Percentiles rank a stretch among this genome's conserved stretches.
Evolutionary conservation across 2,113 vertebrate species (phyloP).

Genomic region (Hyperopisus bebe): DNA sequence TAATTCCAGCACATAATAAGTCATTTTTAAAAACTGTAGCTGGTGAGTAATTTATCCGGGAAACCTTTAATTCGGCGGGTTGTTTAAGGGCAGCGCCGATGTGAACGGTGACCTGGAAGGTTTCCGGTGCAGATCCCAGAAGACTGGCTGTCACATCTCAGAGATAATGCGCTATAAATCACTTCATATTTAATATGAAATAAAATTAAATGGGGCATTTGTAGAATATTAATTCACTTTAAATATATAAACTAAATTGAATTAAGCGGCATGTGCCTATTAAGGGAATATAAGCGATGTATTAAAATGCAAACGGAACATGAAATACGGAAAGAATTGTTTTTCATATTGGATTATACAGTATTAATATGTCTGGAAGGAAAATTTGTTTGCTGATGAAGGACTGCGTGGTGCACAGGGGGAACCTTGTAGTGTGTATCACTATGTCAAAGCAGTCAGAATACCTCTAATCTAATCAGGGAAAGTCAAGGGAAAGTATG

Average conservation of each 20-base stretch:
- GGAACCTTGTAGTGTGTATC: background rate
- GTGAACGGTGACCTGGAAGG: background rate
- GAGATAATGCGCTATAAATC: background rate
- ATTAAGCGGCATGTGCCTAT: background rate
- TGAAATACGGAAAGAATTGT: background rate
- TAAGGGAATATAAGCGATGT: background rate
- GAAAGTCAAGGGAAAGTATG: background rate
- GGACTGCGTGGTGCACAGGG: background rate
- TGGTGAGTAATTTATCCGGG: background rate
- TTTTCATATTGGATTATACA: background rate
- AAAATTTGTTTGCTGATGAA: background rate
- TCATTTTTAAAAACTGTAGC: background rate
- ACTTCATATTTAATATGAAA: background rate
- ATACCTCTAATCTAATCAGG: background rate
- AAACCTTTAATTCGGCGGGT: background rate
- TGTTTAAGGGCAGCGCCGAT: background rate
- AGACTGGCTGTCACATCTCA: background rate
- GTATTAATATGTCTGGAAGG: background rate
- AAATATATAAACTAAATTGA: background rate
- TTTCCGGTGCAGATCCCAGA: background rate
- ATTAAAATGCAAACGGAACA: background rate
- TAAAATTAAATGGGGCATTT: background rate
- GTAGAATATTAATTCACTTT: background rate
- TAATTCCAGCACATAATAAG: background rate
- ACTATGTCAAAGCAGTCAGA: background rate